Conservation (phyloP, 1,140 invertebrate genomes). For the Venturia canescens region DNA sequence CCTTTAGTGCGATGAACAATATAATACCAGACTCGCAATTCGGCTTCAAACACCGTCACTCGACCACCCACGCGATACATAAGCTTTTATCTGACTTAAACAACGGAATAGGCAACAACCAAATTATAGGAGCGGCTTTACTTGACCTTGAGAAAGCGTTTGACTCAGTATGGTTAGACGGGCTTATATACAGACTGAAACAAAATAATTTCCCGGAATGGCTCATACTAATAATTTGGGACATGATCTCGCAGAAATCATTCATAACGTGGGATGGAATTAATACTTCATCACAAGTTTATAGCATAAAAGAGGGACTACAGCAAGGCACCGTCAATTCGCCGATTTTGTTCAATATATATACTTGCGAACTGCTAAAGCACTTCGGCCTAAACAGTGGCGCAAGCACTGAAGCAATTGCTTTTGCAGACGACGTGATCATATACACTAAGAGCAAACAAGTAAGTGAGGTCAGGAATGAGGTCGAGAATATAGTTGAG, state of each 20-base stretch:
- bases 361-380: slow-evolving; percentile 34
- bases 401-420: background rate
- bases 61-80: slow-evolving; percentile 42
- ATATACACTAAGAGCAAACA: slow-evolving; percentile 29
- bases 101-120: background rate
- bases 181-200: slow-evolving; percentile 23
- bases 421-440: slow-evolving; percentile 55
- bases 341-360: slow-evolving; percentile 47
- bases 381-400: slow-evolving; percentile 21
- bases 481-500: background rate
- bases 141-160: slow-evolving; percentile 45
- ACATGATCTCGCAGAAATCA: slow-evolving; percentile 19
- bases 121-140: slow-evolving; percentile 39
- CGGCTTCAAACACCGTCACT: slow-evolving; percentile 37
- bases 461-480: background rate
- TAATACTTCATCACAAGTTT: background rate
- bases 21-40: slow-evolving; percentile 46
- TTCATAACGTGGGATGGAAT: background rate
- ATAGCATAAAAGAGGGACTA: background rate
- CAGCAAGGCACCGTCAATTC: slow-evolving; percentile 48
- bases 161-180: slow-evolving; percentile 41
- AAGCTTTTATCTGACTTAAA: slow-evolving; percentile 43
- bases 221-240: slow-evolving; percentile 1
- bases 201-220: slow-evolving; percentile 24
- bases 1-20: slow-evolving; percentile 30